These are phyloP conservation scores for Knipowitschia caucasica DNA, from an alignment of 2,797 vertebrate genomes.

Conservation along the genomic window DNA sequence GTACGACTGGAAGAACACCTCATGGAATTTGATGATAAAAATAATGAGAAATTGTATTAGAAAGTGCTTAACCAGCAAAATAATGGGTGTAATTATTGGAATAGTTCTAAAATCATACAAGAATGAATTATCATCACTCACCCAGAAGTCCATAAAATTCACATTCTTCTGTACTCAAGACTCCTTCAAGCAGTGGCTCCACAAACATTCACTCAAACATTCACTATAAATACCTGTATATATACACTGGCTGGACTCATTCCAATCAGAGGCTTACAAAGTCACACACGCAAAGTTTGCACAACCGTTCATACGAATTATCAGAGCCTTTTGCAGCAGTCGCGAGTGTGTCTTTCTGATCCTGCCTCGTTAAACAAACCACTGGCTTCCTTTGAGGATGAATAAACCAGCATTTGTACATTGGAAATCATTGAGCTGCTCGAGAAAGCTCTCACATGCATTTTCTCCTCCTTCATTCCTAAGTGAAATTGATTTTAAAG, in stretches of 20 bases:
- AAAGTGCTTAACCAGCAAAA: background rate
- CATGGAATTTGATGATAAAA: background rate
- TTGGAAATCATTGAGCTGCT: slow-evolving; percentile 23
- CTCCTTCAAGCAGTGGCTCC: background rate
- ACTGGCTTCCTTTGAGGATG: slow-evolving; percentile 18
- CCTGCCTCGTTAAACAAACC: slow-evolving; percentile 14
- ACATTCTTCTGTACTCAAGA: background rate
- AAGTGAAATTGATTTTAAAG: slow-evolving; percentile 14
- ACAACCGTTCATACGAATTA: background rate
- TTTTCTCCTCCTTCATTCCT: slow-evolving; percentile 7
- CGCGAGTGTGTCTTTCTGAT: background rate
- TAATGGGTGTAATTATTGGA: background rate
- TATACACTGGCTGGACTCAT: no score
- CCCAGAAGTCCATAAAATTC: background rate
- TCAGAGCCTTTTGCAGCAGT: background rate
- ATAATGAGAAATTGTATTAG: background rate
- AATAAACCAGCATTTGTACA: slow-evolving; percentile 29
- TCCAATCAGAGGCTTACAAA: background rate
- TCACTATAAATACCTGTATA: no score
- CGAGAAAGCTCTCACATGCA: slow-evolving; percentile 22
- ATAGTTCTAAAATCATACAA: background rate
- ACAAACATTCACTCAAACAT: no score
- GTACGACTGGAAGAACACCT: background rate
- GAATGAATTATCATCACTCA: background rate
- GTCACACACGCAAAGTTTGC: background rate